Evolutionary conservation across 2,113 vertebrate genomes (phyloP), one percentile per base, ranked within the genome.

Genomic region (Aramus guarauna): DNA sequence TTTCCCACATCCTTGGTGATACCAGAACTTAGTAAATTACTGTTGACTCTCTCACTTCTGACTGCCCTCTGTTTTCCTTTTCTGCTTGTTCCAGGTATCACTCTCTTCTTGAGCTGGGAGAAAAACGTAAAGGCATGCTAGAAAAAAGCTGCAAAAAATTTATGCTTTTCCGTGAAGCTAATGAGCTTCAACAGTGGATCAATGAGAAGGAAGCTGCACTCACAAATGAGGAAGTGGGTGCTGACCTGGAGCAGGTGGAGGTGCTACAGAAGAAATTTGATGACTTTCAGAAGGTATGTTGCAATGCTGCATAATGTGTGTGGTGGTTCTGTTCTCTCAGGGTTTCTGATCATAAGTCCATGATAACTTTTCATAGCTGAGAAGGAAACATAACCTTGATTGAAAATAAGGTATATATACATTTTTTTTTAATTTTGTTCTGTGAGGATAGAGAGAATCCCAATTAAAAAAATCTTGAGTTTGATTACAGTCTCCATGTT

Each of bases 141-240:
- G 99, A 99, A 97, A 99, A 99, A 97, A 99, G 99, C 96, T 99
- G 99, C 93, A 99, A 99, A 98, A 99, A 99, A 94, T 99, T 99
- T 55, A 99, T 99, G 99, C 88, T 99, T 84, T 99, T 99, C 98
- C 99, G 99, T 2, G 99, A 99, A 53, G 99, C 99, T 6, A 99
- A 99, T 0, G 99, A 99, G 92, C 99, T 99, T 3, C 99, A 99
- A 93, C 99, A 99, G 96, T 99, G 99, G 99, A 99, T 99, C 97
- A 98, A 98, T 3, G 99, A 99, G 98, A 99, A 99, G 97, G 99
- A 99, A 93, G 96, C 98, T 2, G 98, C 99, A 0, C 98, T 99
- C 80, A 99, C 99, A 7, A 99, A 98, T 5, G 99, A 99, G 86
- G 99, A 99, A 96, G 97, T 99, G 1, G 99, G 99, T n/a, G 98